Conservation (phyloP, 2,888 invertebrate genomes). For the Eupithecia abbreviata region DNA sequence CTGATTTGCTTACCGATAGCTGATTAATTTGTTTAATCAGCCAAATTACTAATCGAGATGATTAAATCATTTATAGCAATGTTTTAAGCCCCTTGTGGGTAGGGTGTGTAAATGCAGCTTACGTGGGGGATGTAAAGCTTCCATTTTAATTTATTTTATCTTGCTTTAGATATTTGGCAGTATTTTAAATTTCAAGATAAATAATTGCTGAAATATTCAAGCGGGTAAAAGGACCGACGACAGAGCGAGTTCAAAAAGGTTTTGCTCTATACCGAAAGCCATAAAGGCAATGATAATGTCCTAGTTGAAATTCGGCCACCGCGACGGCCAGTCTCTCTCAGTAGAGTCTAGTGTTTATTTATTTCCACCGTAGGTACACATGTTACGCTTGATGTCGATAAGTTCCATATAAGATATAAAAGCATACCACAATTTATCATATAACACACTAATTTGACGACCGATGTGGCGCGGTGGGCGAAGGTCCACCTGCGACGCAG, state of each 20-base stretch:
- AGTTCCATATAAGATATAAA: no score
- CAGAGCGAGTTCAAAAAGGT: background rate
- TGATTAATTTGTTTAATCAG: constrained; percentile 51
- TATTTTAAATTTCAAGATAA: background rate
- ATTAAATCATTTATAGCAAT: constrained; percentile 41
- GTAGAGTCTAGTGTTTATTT: no score
- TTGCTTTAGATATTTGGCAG: background rate
- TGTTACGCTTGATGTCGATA: no score
- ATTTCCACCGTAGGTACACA: no score
- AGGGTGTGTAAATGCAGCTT: background rate
- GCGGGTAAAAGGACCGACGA: background rate
- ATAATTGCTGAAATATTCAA: background rate
- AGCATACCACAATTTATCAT: no score
- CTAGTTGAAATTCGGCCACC: background rate
- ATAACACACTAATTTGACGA: no score
- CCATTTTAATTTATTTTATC: background rate
- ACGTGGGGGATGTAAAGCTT: background rate
- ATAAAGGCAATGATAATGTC: background rate
- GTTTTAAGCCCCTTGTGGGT: constrained; percentile 1
- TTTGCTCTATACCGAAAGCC: background rate
- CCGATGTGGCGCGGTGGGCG: no score
- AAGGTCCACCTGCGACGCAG: no score
- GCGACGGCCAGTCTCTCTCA: background rate
- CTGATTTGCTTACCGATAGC: constrained; percentile 24
- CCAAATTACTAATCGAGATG: constrained; percentile 53